Evolutionary conservation across 1,140 invertebrate species (phyloP).

Genomic region (Pogonomyrmex barbatus): DNA sequence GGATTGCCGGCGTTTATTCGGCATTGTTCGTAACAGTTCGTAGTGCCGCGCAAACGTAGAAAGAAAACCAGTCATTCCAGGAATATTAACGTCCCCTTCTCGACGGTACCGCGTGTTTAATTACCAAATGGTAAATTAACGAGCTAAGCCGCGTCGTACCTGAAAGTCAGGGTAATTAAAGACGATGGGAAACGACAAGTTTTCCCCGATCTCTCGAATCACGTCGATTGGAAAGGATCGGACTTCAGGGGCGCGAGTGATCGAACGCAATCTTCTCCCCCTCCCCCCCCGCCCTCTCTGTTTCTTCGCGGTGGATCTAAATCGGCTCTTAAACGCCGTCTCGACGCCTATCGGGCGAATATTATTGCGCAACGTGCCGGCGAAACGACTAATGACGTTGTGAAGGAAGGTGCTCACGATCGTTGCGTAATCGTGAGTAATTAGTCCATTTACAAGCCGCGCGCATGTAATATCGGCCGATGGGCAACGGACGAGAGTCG

Average conservation of each 20-base stretch:
- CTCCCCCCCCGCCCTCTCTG: neutral
- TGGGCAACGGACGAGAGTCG: conserved; percentile 57
- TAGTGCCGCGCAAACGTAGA: conserved; percentile 12
- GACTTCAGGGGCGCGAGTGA: conserved; percentile 5
- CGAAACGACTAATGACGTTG: conserved; percentile 75
- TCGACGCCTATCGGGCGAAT: conserved; percentile 71
- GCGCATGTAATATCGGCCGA: conserved; percentile 59
- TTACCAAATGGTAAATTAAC: conserved; percentile 60
- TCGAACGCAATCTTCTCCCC: conserved; percentile 25
- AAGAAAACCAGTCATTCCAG: conserved; percentile 3
- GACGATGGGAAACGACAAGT: conserved; percentile 9
- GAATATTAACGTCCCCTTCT: conserved; percentile 38
- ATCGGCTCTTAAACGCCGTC: conserved; percentile 71
- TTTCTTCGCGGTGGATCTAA: conserved; percentile 59
- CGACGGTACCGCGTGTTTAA: conserved; percentile 44
- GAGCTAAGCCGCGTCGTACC: neutral
- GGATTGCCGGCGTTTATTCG: conserved; percentile 6
- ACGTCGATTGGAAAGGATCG: conserved; percentile 39
- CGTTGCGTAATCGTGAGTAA: conserved; percentile 79
- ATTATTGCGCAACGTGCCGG: conserved; percentile 76
- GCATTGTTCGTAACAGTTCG: conserved; percentile 26
- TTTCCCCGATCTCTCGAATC: conserved; percentile 34
- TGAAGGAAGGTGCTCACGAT: conserved; percentile 64
- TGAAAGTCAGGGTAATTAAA: conserved; percentile 52
- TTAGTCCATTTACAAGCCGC: conserved; percentile 80